Conservation (phyloP, 2,888 invertebrate species). For the Drosophila prostipennis region DNA sequence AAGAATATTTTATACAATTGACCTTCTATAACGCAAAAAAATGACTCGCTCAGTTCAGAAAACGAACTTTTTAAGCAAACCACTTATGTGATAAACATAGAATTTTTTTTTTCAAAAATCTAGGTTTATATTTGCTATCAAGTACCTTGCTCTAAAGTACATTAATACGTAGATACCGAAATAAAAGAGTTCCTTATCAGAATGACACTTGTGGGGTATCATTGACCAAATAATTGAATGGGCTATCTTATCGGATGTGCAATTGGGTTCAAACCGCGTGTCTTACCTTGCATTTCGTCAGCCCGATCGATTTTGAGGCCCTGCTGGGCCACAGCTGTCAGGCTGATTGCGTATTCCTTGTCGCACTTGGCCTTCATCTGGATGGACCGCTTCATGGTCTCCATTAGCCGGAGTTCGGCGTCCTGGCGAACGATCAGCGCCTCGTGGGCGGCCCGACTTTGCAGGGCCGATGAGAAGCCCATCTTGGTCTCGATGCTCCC, state of each 20-base stretch:
- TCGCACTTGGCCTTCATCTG: constrained; percentile 95
- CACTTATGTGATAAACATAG: too few species aligned
- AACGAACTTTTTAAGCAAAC: too few species aligned
- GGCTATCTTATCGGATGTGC: constrained; percentile 21
- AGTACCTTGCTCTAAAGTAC: too few species aligned
- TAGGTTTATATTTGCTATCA: too few species aligned
- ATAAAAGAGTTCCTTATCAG: background rate
- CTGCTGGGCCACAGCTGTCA: constrained; percentile 91
- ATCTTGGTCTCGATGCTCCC: constrained; percentile 83
- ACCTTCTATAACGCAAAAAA: too few species aligned
- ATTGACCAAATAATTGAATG: constrained; percentile 17
- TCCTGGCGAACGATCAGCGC: constrained; percentile 95
- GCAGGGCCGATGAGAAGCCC: constrained; percentile 94
- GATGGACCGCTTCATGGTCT: constrained; percentile 95
- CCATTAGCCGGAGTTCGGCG: constrained; percentile 95
- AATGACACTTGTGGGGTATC: background rate
- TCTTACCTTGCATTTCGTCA: constrained; percentile 84
- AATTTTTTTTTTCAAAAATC: too few species aligned
- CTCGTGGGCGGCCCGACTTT: constrained; percentile 95
- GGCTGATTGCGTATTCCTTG: constrained; percentile 94
- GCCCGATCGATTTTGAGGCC: constrained; percentile 91
- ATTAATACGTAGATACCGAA: background rate
- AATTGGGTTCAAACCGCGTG: constrained; percentile 33
- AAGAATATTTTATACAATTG: too few species aligned
- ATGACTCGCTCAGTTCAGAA: too few species aligned